Percentiles rank a stretch among this genome's conserved stretches.
Evolutionary conservation across 2,888 invertebrate genomes (phyloP).

Genomic region (Pseudococcus longispinus): DNA sequence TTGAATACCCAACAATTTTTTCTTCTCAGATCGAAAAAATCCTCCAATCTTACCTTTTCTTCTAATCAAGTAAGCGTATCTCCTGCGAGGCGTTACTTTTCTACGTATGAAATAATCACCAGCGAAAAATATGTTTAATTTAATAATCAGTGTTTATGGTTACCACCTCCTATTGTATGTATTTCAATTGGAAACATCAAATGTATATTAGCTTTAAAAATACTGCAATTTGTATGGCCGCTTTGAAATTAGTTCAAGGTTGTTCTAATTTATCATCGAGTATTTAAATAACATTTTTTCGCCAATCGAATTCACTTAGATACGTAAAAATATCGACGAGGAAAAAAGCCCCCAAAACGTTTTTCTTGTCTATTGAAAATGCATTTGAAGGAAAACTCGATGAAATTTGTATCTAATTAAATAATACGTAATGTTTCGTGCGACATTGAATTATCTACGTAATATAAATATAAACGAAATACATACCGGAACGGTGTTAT

Average conservation of each 20-base stretch:
- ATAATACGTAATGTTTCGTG: neutral
- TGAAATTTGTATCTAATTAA: neutral
- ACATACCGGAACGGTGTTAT: slow-evolving; percentile 56
- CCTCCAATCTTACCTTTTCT: neutral
- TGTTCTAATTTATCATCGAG: slow-evolving; percentile 36
- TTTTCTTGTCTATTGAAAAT: neutral
- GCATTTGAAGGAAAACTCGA: neutral
- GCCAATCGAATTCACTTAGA: neutral
- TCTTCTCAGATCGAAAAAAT: no score
- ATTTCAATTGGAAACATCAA: slow-evolving; percentile 39
- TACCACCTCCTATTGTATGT: slow-evolving; percentile 23
- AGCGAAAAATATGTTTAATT: slow-evolving; percentile 29
- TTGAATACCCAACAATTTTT: neutral
- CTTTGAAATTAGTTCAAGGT: slow-evolving; percentile 39
- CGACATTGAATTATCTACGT: neutral
- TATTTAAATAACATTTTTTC: neutral
- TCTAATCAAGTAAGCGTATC: neutral
- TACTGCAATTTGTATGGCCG: neutral
- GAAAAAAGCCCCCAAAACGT: neutral
- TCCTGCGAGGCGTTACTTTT: slow-evolving; percentile 5
- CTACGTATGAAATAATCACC: neutral
- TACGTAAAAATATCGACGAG: neutral
- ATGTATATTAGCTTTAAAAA: slow-evolving; percentile 27
- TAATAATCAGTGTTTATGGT: slow-evolving; percentile 17
- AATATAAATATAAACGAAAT: neutral